phyloP scores from a whole-genome alignment of 2,797 vertebrate species.

The Lepus oiostolus region DNA sequence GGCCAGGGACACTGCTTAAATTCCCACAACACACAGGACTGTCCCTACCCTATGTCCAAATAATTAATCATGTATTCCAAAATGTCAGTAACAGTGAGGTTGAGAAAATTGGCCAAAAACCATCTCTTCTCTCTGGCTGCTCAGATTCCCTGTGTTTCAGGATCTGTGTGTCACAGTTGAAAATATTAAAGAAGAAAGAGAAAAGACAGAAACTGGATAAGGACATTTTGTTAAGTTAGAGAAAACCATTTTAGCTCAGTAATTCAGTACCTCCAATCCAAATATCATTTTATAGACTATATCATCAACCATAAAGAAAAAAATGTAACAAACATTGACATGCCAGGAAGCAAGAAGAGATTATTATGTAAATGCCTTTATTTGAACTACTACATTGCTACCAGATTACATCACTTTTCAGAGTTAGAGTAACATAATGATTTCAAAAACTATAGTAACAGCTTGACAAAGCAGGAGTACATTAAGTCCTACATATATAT shows the following conservation, averaged over 20 bases:
- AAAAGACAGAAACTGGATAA: not conserved
- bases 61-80: not conserved
- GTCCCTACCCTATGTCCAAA: not conserved
- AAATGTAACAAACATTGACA: not conserved
- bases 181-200: conserved; percentile 26
- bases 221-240: conserved; percentile 25
- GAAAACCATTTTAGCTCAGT: not conserved
- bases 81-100: not conserved
- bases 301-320: not conserved
- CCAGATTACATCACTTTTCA: conserved; percentile 88
- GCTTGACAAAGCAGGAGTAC: conserved; percentile 90
- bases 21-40: not conserved
- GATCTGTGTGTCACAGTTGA: not conserved
- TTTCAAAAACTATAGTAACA: conserved; percentile 88
- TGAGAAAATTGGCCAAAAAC: not conserved
- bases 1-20: not conserved
- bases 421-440: conserved; percentile 89
- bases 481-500: conserved; percentile 86
- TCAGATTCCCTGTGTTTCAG: not conserved
- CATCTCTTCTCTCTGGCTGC: not conserved
- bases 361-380: conserved; percentile 87
- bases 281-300: not conserved
- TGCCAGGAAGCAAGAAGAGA: conserved; percentile 70
- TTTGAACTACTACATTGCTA: conserved; percentile 89
- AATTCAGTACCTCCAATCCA: conserved; percentile 10